These are phyloP conservation scores for Gryllus bimaculatus DNA, from an alignment of 1,140 invertebrate genomes.

Conservation along the genomic window DNA sequence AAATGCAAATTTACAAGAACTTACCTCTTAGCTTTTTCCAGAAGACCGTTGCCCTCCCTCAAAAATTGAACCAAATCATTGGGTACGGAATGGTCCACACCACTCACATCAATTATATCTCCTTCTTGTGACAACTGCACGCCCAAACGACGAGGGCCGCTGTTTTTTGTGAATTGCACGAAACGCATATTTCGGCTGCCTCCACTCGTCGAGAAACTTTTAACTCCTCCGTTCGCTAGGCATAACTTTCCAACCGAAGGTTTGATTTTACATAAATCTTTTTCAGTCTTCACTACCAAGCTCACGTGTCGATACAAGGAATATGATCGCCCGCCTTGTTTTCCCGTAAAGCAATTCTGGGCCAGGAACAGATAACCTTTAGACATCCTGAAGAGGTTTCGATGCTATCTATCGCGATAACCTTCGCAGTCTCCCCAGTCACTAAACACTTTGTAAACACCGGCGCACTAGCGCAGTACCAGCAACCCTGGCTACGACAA, in stretches of 20 bases:
- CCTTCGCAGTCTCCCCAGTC: too few relatives aligned
- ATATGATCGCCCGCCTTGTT: not conserved
- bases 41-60: constrained; percentile 34
- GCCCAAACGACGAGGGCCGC: constrained; percentile 44
- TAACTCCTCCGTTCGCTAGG: not conserved
- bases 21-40: constrained; percentile 46
- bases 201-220: constrained; percentile 7
- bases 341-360: not conserved
- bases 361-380: not conserved
- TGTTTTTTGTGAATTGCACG: constrained; percentile 44
- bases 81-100: constrained; percentile 45
- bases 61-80: constrained; percentile 47
- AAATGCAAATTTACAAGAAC: not conserved
- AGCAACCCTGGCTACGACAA: too few relatives aligned
- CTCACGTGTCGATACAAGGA: not conserved
- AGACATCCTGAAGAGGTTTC: not conserved
- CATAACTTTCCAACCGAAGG: not conserved
- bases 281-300: not conserved
- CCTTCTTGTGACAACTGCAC: constrained; percentile 43
- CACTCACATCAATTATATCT: constrained; percentile 48
- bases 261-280: not conserved
- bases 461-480: too few relatives aligned
- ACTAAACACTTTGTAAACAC: too few relatives aligned
- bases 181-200: constrained; percentile 32
- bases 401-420: not conserved